Base-by-base conservation (phyloP, 2,888 invertebrate genomes). In the Melangyna quadrimaculata region DNA sequence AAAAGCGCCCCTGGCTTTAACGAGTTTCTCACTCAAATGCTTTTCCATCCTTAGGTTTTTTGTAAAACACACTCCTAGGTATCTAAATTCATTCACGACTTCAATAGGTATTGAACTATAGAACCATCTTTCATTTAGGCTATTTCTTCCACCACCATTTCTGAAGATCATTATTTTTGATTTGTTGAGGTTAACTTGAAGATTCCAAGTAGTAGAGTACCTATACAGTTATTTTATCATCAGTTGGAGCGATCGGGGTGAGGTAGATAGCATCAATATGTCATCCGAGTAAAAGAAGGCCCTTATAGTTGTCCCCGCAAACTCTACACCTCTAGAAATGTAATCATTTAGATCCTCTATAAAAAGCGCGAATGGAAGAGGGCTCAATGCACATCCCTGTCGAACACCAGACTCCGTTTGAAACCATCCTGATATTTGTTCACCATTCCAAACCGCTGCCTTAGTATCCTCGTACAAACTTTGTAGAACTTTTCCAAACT, bases 401-500 rank as follows among this genome's bases (percentile, higher is more conserved):
- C 53, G 17, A 12, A 69, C 27, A 6, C 51, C 67, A 3, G 45
- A 45, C 3, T 19, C 10, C 19, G 45, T 19, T 51, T 19, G 45
- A 22, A 71, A 57, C 19, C 29, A 48, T 37, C 35, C 27, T n/a
- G 55, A 74, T 3, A 32, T 24, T 1, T 14, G 55, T 24, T 53
- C 43, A 5, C 43, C 65, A 53, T 43, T 43, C 74, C 63, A 74
- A 10, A 53, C 55, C 9, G 32, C 43, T 10, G 48, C 37, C 37
- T 5, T 55, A 0, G 65, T 55, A 19, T 22, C 40, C 10, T 8
- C 6, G 17, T 40, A 63, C 2, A 65, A n/a, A 19, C 10, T 48
- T 72, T 3, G 1, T n/a, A 6, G 70, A 71, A 27, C 27, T 40
- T 40, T 43, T 7, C 71, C 35, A 35, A 53, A 24, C 1, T 10